These are phyloP conservation scores for Spea hammondii DNA, from an alignment of 2,797 vertebrate species.

Conservation along the genomic window DNA sequence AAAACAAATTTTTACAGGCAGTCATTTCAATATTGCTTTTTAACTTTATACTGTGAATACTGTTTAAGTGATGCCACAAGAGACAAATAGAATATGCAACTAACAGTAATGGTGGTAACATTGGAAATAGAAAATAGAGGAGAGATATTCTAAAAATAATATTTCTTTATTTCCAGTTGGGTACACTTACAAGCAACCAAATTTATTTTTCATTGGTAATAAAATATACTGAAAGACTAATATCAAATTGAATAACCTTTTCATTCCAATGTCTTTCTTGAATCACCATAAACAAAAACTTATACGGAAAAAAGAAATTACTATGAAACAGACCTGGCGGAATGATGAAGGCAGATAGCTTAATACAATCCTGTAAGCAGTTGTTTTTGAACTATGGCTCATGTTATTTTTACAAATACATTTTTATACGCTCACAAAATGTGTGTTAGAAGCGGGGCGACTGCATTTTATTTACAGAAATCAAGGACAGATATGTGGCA, in stretches of 20 bases:
- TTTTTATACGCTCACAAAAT: no score
- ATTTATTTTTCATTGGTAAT: neutral
- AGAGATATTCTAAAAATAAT: neutral
- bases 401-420: no score
- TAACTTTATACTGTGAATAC: no score
- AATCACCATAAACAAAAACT: neutral
- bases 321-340: neutral
- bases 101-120: no score
- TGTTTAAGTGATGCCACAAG: no score
- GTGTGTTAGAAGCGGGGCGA: no score
- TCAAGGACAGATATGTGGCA: no score
- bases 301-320: neutral
- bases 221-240: conserved; percentile 14
- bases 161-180: conserved; percentile 7
- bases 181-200: neutral
- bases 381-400: no score
- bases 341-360: neutral
- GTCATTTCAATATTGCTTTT: no score
- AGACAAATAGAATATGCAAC: no score
- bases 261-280: neutral
- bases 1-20: no score
- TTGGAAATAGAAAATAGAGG: neutral
- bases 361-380: neutral
- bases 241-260: conserved; percentile 36
- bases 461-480: no score